Percentiles rank a stretch among this genome's conserved stretches.
Evolutionary conservation across 2,888 invertebrate genomes (phyloP).

Genomic region (Coleophora deauratella): DNA sequence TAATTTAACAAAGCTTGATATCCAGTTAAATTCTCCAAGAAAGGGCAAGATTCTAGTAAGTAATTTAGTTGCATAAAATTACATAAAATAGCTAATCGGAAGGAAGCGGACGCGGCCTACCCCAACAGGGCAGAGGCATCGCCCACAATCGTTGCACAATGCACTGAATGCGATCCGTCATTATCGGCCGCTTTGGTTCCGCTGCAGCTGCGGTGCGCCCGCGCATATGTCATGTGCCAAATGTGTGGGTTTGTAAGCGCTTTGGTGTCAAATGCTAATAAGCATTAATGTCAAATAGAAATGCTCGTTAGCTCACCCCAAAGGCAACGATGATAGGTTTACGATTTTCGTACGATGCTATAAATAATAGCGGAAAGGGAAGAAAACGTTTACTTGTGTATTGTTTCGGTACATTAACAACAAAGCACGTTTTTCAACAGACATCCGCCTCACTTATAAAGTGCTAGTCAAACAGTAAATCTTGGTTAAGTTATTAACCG

Average conservation of each 20-base stretch:
- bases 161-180: slow-evolving; percentile 33
- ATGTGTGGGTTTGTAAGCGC: slow-evolving; percentile 6
- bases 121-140: slow-evolving; percentile 35
- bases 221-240: slow-evolving; percentile 18
- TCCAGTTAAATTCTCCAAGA: too few species aligned
- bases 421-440: too few species aligned
- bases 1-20: too few species aligned
- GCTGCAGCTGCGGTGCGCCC: slow-evolving; percentile 53
- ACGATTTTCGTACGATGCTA: background rate
- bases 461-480: too few species aligned
- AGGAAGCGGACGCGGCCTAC: slow-evolving; percentile 68
- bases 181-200: slow-evolving; percentile 54
- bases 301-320: slow-evolving; percentile 7
- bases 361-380: background rate
- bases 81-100: background rate
- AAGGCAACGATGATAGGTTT: slow-evolving; percentile 3
- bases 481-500: too few species aligned
- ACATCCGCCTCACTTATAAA: background rate
- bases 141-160: slow-evolving; percentile 55
- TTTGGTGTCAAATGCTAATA: slow-evolving; percentile 35
- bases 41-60: background rate
- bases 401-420: too few species aligned
- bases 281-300: slow-evolving; percentile 21
- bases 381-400: background rate
- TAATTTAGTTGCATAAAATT: background rate